phyloP scores from a whole-genome alignment of 2,113 vertebrate genomes.

The Daboia siamensis region DNA sequence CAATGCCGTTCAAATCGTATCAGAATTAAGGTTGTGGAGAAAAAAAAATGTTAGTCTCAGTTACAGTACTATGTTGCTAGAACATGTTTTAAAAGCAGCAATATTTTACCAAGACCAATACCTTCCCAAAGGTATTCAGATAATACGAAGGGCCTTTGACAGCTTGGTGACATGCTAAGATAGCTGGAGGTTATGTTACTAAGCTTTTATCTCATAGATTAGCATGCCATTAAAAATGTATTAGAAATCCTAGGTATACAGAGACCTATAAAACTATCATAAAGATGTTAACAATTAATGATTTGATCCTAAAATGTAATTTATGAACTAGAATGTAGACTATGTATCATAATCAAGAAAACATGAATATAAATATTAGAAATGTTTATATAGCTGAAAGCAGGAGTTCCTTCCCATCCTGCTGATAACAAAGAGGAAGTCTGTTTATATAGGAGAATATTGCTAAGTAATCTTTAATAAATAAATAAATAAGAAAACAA shows the following conservation, averaged over 20 bases:
- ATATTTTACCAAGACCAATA: slow-evolving; percentile 45
- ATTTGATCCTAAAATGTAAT: slow-evolving; percentile 73
- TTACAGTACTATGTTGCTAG: slow-evolving; percentile 68
- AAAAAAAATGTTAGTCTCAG: slow-evolving; percentile 77
- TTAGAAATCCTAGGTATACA: slow-evolving; percentile 70
- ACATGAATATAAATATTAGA: slow-evolving; percentile 56
- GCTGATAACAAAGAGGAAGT: slow-evolving; percentile 42
- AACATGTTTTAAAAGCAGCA: slow-evolving; percentile 61
- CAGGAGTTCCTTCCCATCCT: slow-evolving; percentile 1
- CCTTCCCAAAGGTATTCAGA: slow-evolving; percentile 63
- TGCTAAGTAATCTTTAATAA: slow-evolving; percentile 15
- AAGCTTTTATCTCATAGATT: slow-evolving; percentile 75
- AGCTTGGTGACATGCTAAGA: slow-evolving; percentile 61
- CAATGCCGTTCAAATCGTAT: slow-evolving; percentile 46
- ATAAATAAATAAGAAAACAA: neutral
- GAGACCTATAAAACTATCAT: slow-evolving; percentile 69
- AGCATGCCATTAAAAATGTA: slow-evolving; percentile 79
- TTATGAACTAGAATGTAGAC: slow-evolving; percentile 75
- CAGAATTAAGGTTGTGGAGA: slow-evolving; percentile 68
- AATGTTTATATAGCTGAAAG: slow-evolving; percentile 35
- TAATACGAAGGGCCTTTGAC: slow-evolving; percentile 63
- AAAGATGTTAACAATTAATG: slow-evolving; percentile 83
- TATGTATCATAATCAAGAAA: slow-evolving; percentile 62
- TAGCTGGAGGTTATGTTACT: slow-evolving; percentile 72
- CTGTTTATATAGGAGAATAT: neutral